phyloP scores from a whole-genome alignment of 1,140 invertebrate species.

The Calliphora vicina region DNA sequence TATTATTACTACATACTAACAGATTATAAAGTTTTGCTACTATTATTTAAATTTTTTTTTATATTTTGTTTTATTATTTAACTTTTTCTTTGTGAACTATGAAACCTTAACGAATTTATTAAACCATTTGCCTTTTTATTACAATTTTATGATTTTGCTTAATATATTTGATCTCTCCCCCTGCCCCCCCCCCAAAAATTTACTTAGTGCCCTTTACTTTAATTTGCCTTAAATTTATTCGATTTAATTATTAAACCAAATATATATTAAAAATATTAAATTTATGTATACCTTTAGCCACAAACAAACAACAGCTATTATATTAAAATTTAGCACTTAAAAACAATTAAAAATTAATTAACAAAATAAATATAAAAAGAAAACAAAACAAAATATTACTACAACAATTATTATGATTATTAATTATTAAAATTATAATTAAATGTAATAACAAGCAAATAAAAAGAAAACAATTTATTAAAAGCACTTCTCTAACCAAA shows the following conservation, averaged over 20 bases:
- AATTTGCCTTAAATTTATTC: conserved; percentile 39
- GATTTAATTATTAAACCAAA: conserved; percentile 34
- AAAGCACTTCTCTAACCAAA: not conserved
- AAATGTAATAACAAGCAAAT: not conserved
- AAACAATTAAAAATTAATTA: not conserved
- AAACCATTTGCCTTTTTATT: conserved; percentile 2
- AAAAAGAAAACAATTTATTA: not conserved
- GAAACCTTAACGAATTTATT: conserved; percentile 17
- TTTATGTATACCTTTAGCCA: conserved; percentile 6
- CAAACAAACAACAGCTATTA: not conserved
- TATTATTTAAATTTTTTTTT: not conserved
- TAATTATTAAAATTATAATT: not conserved
- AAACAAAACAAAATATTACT: not conserved
- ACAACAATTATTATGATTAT: not conserved
- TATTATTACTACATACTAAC: too few species aligned
- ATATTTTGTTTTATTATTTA: not conserved
- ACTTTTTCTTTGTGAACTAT: not conserved
- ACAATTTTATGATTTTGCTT: conserved; percentile 1
- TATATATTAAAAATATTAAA: conserved; percentile 20
- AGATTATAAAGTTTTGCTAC: too few species aligned
- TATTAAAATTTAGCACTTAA: too few species aligned
- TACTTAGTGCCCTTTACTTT: conserved; percentile 39
- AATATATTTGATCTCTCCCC: not conserved
- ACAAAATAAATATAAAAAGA: too few species aligned
- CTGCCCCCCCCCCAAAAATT: not conserved